These are phyloP conservation scores for Actinernus sp. DNA, from an alignment of 92 coral and sea anemone genomes.

Conservation along the genomic window DNA sequence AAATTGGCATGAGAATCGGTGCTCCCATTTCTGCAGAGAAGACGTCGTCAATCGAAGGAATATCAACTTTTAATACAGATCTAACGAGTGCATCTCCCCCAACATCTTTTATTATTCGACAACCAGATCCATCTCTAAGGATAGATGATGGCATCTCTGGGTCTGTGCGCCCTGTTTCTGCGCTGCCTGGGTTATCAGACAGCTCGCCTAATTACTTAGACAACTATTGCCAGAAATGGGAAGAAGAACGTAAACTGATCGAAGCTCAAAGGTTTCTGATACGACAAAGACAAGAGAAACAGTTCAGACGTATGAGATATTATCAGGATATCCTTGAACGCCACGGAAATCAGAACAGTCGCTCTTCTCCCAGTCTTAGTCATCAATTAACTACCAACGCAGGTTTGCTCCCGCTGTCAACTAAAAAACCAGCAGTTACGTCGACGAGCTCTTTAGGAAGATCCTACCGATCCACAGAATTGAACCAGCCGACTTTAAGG, in stretches of 20 bases:
- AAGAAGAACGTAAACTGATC: conserved; percentile 77
- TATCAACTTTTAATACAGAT: too few species aligned
- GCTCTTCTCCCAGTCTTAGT: neutral
- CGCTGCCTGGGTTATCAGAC: too few species aligned
- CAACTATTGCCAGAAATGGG: conserved; percentile 77
- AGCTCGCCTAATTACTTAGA: conserved; percentile 76
- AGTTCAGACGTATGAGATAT: conserved; percentile 56
- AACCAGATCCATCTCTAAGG: too few species aligned
- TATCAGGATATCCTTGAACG: conserved; percentile 37
- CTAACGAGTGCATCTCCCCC: conserved; percentile 2
- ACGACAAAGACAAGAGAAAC: conserved; percentile 71
- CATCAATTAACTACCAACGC: neutral
- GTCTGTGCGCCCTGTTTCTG: too few species aligned
- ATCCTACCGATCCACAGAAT: too few species aligned
- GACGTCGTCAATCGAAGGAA: too few species aligned
- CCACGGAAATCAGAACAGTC: conserved; percentile 9
- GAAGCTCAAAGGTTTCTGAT: conserved; percentile 70
- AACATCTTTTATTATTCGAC: too few species aligned
- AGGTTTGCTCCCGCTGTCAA: too few species aligned
- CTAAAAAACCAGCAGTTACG: too few species aligned
- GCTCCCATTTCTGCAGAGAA: neutral
- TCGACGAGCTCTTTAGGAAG: too few species aligned
- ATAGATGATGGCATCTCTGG: too few species aligned
- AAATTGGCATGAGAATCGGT: neutral
- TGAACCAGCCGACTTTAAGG: too few species aligned